Base-by-base conservation (phyloP, 2,888 invertebrate species). In the Dascillus cervinus region DNA sequence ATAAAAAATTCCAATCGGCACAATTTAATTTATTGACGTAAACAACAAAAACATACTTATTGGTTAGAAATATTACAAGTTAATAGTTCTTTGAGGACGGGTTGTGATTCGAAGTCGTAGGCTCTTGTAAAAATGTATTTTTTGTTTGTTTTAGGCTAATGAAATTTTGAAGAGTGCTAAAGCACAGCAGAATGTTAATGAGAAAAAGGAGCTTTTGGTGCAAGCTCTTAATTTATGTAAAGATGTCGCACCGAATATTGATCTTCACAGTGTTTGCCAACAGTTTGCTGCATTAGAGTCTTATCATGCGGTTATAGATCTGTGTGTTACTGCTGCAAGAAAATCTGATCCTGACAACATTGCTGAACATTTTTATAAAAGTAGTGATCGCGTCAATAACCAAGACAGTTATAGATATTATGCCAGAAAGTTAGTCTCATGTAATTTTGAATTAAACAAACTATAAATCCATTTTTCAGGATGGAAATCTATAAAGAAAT, bases 401-500 rank as follows among this genome's bases (percentile, higher is more conserved):
- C 74, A 82, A 32, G 86, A 89, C 52, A 92, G 91, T 8, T 49
- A 48, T 11, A 45, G 44, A 13, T 58, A 46, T 34, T 60, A 54
- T 30, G 13, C 30, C 1, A 31, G 34, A 15, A 13, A 13, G 11
- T 20, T 11, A n/a, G 20, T 4, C 5, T 9, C 20, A 28, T 11
- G 8, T 13, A 25, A 26, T 17, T 10, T 26, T 13, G 15, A 15
- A 10, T 9, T 12, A 5, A 2, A 26, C 19, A 0, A 27, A 11
- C 4, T 13, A 8, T 11, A 8, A n/a, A 13, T 19, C 26, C 23
- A 8, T 9, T n/a, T 60, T 66, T 12, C 54, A 89, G 92, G 53
- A 79, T 85, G 77, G 86, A 87, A 55, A 84, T 88, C 53, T 95
- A 94, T 60, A 85, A 86, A 48, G 85, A 90, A 63, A 79, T 95